Conservation (phyloP, 2,888 invertebrate genomes). For the Eurytoma californica region DNA sequence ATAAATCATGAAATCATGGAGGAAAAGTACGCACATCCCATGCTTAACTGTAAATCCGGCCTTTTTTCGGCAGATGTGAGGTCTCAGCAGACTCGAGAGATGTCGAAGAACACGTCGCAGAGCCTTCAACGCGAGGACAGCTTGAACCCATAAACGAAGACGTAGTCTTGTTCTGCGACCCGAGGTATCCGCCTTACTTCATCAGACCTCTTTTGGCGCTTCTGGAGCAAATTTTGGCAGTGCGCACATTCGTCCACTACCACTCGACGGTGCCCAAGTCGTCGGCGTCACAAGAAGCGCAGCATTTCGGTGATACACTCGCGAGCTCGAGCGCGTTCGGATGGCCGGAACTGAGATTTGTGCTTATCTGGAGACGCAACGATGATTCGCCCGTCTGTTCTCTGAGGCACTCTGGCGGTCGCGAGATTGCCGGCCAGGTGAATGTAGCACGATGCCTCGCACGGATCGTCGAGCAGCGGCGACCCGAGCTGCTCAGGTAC, state of each 20-base stretch:
- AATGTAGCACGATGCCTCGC: constrained; percentile 72
- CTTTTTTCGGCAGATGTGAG: constrained; percentile 51
- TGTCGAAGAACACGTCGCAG: background rate
- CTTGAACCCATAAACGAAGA: constrained; percentile 48
- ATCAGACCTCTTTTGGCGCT: constrained; percentile 65
- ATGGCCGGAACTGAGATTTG: constrained; percentile 36
- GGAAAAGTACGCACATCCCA: background rate
- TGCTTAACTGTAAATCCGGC: constrained; percentile 11
- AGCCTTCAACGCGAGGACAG: background rate
- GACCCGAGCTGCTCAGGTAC: constrained; percentile 64
- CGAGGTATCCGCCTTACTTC: constrained; percentile 68
- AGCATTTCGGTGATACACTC: background rate
- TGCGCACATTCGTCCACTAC: constrained; percentile 61
- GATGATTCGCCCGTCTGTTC: background rate
- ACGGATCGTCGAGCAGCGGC: constrained; percentile 67
- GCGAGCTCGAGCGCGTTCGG: background rate
- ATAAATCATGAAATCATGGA: background rate
- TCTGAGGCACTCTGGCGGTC: constrained; percentile 24
- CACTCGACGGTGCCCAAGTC: constrained; percentile 64
- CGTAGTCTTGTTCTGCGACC: constrained; percentile 70
- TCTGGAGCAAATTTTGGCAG: constrained; percentile 59
- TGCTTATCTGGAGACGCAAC: constrained; percentile 38
- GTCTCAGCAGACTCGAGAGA: constrained; percentile 18
- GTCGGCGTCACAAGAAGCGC: background rate
- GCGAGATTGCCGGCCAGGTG: constrained; percentile 67